Percentiles rank a stretch among this genome's conserved stretches.
Conservation (phyloP, 2,113 vertebrate genomes). For the Maccullochella peelii region DNA sequence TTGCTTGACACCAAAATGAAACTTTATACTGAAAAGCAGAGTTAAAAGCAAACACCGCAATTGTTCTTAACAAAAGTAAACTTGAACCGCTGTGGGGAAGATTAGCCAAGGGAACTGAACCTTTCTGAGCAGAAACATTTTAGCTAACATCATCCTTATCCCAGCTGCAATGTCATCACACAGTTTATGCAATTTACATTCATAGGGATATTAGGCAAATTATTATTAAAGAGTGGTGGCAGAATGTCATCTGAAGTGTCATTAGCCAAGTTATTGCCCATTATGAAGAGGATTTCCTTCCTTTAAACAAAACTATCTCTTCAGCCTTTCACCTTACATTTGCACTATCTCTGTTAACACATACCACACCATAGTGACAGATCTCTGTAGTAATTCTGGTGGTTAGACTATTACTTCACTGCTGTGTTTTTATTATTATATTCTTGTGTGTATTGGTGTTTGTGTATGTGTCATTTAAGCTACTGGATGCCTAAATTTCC, state of each 20-base stretch:
- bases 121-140: neutral
- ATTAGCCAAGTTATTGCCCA: neutral
- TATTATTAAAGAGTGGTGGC: neutral
- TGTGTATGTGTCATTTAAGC: too few relatives aligned
- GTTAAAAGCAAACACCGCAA: constrained; percentile 34
- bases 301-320: constrained; percentile 11
- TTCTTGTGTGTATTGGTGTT: too few relatives aligned
- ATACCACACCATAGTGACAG: too few relatives aligned
- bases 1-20: constrained; percentile 29
- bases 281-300: constrained; percentile 15
- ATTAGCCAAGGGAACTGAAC: neutral
- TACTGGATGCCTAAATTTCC: too few relatives aligned
- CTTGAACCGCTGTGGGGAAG: neutral
- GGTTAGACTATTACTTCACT: too few relatives aligned
- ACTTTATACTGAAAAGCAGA: constrained; percentile 17
- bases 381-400: too few relatives aligned
- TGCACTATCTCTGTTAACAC: too few relatives aligned
- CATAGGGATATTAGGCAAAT: neutral
- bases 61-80: constrained; percentile 23
- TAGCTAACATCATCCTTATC: neutral
- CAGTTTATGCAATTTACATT: neutral
- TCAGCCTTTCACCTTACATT: too few relatives aligned
- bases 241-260: neutral
- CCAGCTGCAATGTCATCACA: neutral
- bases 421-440: too few relatives aligned